These are phyloP conservation scores for Corella eumyota DNA, from an alignment of 23 tunicate species.

Conservation along the genomic window DNA sequence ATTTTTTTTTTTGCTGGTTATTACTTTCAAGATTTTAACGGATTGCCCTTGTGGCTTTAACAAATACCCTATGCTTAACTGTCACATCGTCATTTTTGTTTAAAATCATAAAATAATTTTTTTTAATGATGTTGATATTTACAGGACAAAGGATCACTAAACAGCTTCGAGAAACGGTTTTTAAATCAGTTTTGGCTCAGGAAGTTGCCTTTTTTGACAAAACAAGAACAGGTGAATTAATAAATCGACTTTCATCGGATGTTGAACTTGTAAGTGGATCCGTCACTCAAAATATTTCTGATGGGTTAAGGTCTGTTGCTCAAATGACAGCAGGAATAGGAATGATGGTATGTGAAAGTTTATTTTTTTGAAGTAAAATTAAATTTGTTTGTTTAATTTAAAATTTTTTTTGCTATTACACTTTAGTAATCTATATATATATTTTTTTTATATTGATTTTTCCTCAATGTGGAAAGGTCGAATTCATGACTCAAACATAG, in stretches of 20 bases:
- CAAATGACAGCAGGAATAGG: constrained; percentile 50
- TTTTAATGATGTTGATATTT: background rate
- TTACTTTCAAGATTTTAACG: too few relatives aligned
- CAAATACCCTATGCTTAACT: too few relatives aligned
- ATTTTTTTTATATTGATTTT: too few relatives aligned
- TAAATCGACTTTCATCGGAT: constrained; percentile 51
- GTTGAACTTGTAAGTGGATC: constrained; percentile 58
- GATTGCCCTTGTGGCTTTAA: too few relatives aligned
- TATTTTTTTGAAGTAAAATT: too few relatives aligned
- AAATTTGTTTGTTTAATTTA: too few relatives aligned
- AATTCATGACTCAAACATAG: too few relatives aligned
- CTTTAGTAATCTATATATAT: too few relatives aligned
- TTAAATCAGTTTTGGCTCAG: constrained; percentile 41
- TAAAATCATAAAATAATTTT: background rate
- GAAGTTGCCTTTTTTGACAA: constrained; percentile 61
- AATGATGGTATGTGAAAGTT: constrained; percentile 78
- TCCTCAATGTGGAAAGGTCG: too few relatives aligned
- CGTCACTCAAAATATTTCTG: constrained; percentile 63
- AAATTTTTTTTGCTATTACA: too few relatives aligned
- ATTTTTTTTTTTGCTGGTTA: too few relatives aligned
- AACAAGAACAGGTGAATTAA: constrained; percentile 54
- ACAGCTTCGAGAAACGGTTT: constrained; percentile 24
- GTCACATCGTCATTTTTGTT: too few relatives aligned
- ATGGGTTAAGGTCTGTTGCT: constrained; percentile 60
- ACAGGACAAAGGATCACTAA: constrained; percentile 49